A percentile compares a stretch with the other conserved stretches of the same genome.
phyloP scores from a whole-genome alignment of 2,797 vertebrate species.

The Austrolebias charrua region DNA sequence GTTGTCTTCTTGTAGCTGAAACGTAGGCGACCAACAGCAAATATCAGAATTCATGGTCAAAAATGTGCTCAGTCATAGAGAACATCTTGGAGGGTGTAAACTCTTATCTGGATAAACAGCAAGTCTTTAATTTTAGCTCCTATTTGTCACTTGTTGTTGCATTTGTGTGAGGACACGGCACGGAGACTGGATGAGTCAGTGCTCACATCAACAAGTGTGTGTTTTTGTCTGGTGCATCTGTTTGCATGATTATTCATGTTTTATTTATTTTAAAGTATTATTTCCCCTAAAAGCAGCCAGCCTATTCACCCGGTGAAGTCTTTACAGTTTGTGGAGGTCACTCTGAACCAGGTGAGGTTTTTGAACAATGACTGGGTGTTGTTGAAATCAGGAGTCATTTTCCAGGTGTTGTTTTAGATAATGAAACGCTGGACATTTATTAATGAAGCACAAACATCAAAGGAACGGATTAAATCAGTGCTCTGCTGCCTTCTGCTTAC shows the following conservation, averaged over 20 bases:
- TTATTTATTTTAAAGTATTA: background rate
- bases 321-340: constrained; percentile 26
- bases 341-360: constrained; percentile 9
- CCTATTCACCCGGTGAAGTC: constrained; percentile 13
- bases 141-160: constrained; percentile 9
- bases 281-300: background rate
- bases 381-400: constrained; percentile 20
- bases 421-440: constrained; percentile 15
- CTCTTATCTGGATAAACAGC: constrained; percentile 1
- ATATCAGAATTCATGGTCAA: constrained; percentile 2
- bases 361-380: constrained; percentile 12
- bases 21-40: constrained; percentile 3
- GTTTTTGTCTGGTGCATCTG: constrained; percentile 29
- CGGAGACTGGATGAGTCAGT: constrained; percentile 4
- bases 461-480: constrained; percentile 19
- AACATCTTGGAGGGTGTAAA: background rate
- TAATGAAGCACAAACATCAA: constrained; percentile 26
- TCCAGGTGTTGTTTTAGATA: constrained; percentile 20
- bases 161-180: background rate
- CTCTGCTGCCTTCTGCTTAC: background rate
- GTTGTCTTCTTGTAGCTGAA: constrained; percentile 1
- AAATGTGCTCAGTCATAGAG: constrained; percentile 1
- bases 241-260: constrained; percentile 27
- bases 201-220: constrained; percentile 26
- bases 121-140: background rate